Base-by-base conservation (phyloP, 2,797 vertebrate genomes). In the Enteromius radiatus region DNA sequence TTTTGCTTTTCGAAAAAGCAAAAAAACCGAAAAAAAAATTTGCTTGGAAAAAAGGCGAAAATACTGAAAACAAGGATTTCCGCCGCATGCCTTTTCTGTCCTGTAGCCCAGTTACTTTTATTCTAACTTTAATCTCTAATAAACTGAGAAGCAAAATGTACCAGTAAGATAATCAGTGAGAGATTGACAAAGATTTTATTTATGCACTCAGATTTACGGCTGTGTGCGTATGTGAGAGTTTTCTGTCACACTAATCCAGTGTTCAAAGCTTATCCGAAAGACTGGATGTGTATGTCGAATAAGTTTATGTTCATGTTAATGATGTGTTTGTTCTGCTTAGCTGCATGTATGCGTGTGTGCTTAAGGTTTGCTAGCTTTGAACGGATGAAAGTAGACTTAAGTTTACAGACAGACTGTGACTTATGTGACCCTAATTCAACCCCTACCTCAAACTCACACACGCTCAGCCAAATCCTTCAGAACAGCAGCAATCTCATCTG, bases 341-440 rank as follows among this genome's bases (percentile, higher is more conserved):
- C n/a, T 1, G 7, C 41, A 77, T 59, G 8, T 28, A 36, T 81
- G 45, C 1, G 17, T 59, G n/a, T 67, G 67, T 67, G 59, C 63
- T 63, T 65, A 41, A 76, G 61, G 14, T 65, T 41, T 71, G 73
- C 15, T 67, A 38, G 31, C 59, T 64, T 76, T 49, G 26, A 49
- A 71, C 6, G 36, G 47, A 56, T 68, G 36, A 56, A 43, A 56
- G 71, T 56, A 68, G 49, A 68, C 36, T 76, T 76, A 38, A 76
- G 80, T 82, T 82, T 82, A 64, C 61, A 0, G 33, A 82, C 61
- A 76, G 69, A 75, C 23, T 67, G 75, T 65, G 54, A 73, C 41
- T 79, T 43, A 43, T 64, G 67, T 38, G 67, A 84, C 43, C 47
- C 59, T 82, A 47, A 69, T 76, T 77, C 73, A 82, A 69, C 73